Base-by-base conservation (phyloP, 2,888 invertebrate species). In the Lepidochrysops patricia region DNA sequence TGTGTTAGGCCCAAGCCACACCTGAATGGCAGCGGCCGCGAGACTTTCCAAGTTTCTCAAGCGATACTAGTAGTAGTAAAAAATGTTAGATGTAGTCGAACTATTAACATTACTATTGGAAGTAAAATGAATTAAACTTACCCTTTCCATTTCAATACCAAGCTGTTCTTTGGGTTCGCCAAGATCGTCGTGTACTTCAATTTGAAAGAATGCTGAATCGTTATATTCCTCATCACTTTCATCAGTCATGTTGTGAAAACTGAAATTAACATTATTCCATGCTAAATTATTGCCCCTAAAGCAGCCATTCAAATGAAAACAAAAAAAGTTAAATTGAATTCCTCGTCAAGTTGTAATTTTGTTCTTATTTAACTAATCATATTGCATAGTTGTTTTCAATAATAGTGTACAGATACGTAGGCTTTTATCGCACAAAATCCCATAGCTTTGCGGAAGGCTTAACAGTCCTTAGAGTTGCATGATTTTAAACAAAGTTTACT, bases 111-210 rank as follows among this genome's bases (percentile, higher is more conserved):
- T n/a, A n/a, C n/a, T n/a, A n/a, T n/a, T n/a, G n/a, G n/a, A n/a
- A n/a, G n/a, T n/a, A n/a, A n/a, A n/a, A n/a, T n/a, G n/a, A n/a
- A n/a, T n/a, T 12, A 26, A 12, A 62, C 80, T 76, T 68, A 90
- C 90, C 72, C 91, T 88, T 77, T 94, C 94, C 80, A 94, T 90
- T 86, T 94, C 94, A 65, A 94, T 93, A 57, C 95, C 95, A 62
- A 95, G 85, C 71, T 94, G 93, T 79, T 94, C 94, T 57, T 92
- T 92, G 5, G 95, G 94, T 70, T 94, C 94, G 54, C 93, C 94
- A 64, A 95, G 85, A 76, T 94, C 93, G 25, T 93, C 92, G 74
- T 95, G 94, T 85, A 95, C 94, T 78, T 93, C 92, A 48, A 93
- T 84, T 58, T 91, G 76, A 68, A 93, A 93, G 72, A 91, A 92